phyloP scores from a whole-genome alignment of 2,797 vertebrate genomes.

The Brachyrhaphis roseni region DNA sequence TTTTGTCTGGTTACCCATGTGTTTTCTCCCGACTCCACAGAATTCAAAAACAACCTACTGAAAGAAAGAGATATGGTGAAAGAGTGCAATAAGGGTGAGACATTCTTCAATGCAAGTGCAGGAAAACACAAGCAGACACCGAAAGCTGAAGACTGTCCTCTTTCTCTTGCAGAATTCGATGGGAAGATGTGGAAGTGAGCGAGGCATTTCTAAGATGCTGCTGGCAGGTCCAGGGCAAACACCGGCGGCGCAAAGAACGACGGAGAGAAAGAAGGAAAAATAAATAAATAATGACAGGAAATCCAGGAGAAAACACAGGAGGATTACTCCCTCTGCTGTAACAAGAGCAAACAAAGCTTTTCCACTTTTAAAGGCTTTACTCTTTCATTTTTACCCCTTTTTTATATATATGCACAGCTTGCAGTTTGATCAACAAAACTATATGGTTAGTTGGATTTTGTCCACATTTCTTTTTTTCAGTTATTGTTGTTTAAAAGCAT shows the following conservation, averaged over 20 bases:
- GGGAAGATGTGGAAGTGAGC: slow-evolving; percentile 79
- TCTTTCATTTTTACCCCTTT: slow-evolving; percentile 15
- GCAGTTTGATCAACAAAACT: slow-evolving; percentile 42
- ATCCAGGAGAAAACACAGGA: slow-evolving; percentile 65
- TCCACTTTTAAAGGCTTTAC: slow-evolving; percentile 41
- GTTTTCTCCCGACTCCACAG: slow-evolving; percentile 67
- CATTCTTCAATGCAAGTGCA: background rate
- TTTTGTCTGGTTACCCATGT: slow-evolving; percentile 17
- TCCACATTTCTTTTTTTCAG: slow-evolving; percentile 25
- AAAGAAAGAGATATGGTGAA: slow-evolving; percentile 89
- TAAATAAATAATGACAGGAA: slow-evolving; percentile 6
- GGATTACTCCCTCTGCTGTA: slow-evolving; percentile 72
- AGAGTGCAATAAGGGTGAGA: slow-evolving; percentile 91
- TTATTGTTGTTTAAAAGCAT: slow-evolving; percentile 50
- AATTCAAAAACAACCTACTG: slow-evolving; percentile 98
- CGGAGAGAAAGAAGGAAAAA: slow-evolving; percentile 18
- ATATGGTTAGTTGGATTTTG: slow-evolving; percentile 34
- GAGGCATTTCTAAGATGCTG: slow-evolving; percentile 66
- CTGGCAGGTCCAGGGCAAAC: slow-evolving; percentile 91
- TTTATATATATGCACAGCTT: slow-evolving; percentile 26
- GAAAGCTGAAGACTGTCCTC: slow-evolving; percentile 3
- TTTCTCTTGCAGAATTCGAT: slow-evolving; percentile 72
- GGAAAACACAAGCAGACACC: background rate
- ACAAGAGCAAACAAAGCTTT: slow-evolving; percentile 51
- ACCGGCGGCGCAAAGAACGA: slow-evolving; percentile 35